Evolutionary conservation across 2,888 invertebrate species (phyloP).

Genomic region (Meiosimyza platycephala): DNA sequence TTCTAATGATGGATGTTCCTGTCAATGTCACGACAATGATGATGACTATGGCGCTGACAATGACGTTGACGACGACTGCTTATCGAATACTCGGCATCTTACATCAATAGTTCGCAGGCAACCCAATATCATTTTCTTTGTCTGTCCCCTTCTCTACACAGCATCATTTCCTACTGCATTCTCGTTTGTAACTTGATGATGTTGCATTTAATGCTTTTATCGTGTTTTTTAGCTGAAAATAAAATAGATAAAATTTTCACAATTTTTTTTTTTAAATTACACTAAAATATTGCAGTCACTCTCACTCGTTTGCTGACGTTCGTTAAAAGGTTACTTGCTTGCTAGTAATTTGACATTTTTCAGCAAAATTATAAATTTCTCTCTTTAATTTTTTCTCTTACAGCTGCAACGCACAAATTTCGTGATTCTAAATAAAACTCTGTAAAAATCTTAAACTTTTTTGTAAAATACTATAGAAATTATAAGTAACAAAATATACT

Average conservation of each 20-base stretch:
- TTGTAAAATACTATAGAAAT: not conserved
- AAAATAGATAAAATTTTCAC: not conserved
- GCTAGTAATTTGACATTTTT: not conserved
- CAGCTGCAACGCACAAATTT: not conserved
- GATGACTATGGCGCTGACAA: not conserved
- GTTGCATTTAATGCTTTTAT: slow-evolving; percentile 13
- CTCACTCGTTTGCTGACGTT: slow-evolving; percentile 3
- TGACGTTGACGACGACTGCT: not conserved
- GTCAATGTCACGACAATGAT: slow-evolving; percentile 8
- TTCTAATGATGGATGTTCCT: slow-evolving; percentile 4
- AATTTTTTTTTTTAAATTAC: not conserved
- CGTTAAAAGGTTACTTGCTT: not conserved
- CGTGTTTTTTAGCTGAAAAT: not conserved
- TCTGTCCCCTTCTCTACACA: not conserved
- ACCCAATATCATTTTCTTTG: not conserved
- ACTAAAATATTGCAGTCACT: not conserved
- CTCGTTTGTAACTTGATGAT: not conserved
- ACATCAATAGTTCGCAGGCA: not conserved
- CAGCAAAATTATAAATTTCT: not conserved
- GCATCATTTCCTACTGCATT: not conserved
- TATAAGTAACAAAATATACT: not conserved
- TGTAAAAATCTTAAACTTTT: not conserved
- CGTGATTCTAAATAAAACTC: not conserved
- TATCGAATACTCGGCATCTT: too few species aligned
- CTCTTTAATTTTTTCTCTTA: not conserved